These are phyloP conservation scores for Pseudanteris insignis DNA, from an alignment of 2,888 invertebrate species.

Conservation along the genomic window DNA sequence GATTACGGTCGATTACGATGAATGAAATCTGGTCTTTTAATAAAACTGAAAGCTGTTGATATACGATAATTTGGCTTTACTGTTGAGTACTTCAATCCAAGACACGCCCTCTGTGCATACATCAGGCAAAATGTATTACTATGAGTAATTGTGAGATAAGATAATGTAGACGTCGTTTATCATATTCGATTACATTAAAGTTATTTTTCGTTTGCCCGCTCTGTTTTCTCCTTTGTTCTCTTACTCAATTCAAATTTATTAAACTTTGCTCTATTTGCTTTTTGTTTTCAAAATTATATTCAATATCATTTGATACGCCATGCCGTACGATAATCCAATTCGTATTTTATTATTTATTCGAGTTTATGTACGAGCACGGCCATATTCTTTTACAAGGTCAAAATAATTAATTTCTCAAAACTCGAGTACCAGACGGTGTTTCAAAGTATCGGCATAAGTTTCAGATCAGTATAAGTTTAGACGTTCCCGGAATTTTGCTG, in stretches of 20 bases:
- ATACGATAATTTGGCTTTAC: constrained; percentile 29
- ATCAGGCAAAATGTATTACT: constrained; percentile 23
- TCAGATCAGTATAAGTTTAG: too few species aligned
- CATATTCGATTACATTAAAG: constrained; percentile 14
- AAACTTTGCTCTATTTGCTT: too few species aligned
- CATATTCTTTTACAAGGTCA: constrained; percentile 28
- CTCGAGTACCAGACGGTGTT: constrained; percentile 28
- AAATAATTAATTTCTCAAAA: constrained; percentile 35
- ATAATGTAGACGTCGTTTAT: constrained; percentile 16
- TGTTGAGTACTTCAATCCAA: constrained; percentile 17
- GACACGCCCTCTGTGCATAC: constrained; percentile 31
- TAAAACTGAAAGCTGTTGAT: constrained; percentile 31
- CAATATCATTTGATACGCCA: too few species aligned
- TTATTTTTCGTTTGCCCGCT: background rate
- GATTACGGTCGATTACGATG: constrained; percentile 12
- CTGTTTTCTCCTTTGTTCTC: background rate
- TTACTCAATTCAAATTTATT: constrained; percentile 1
- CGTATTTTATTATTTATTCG: too few species aligned
- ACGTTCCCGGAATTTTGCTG: constrained; percentile 31
- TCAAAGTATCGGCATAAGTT: constrained; percentile 37
- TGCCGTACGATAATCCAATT: too few species aligned
- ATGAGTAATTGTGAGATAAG: constrained; percentile 14
- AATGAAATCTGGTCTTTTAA: constrained; percentile 18
- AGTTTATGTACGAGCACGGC: too few species aligned
- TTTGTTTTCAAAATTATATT: too few species aligned